phyloP scores from a whole-genome alignment of 2,113 vertebrate species.

The Neopipo cinnamomea region DNA sequence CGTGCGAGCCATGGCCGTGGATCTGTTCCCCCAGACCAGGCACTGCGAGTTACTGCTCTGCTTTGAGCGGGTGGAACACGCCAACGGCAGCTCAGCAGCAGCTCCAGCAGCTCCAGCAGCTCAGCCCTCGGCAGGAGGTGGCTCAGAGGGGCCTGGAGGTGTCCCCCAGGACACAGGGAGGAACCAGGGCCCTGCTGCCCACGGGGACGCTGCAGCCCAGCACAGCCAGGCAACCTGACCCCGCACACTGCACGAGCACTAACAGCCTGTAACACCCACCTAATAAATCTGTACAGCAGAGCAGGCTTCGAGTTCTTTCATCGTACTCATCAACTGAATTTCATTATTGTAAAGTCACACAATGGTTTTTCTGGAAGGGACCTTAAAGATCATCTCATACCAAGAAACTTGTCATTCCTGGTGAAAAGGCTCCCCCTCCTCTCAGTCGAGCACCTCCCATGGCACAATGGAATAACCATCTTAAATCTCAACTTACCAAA shows the following conservation, averaged over 20 bases:
- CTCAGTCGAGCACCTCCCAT: not conserved
- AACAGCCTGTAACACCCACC: not conserved
- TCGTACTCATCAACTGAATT: not conserved
- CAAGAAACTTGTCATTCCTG: not conserved
- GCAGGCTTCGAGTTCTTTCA: not conserved
- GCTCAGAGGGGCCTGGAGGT: too few species aligned
- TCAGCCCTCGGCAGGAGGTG: too few species aligned
- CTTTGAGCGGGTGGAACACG: conserved; percentile 83
- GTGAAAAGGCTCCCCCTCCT: not conserved
- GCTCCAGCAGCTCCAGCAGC: not conserved
- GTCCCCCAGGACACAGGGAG: rapidly evolving
- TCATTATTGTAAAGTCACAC: not conserved
- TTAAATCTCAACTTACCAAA: not conserved
- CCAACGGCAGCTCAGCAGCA: not conserved
- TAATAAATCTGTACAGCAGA: conserved; percentile 13
- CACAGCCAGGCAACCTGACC: not conserved
- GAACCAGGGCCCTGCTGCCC: not conserved
- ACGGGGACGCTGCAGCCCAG: rapidly evolving
- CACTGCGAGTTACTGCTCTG: conserved; percentile 91
- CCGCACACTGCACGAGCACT: too few species aligned
- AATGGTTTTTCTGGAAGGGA: not conserved
- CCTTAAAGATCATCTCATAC: not conserved
- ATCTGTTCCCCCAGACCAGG: conserved; percentile 94
- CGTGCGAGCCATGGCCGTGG: conserved; percentile 84
- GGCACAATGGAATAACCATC: not conserved